phyloP scores from a whole-genome alignment of 2,888 invertebrate species.

The Scaptodrosophila latifasciaeformis region DNA sequence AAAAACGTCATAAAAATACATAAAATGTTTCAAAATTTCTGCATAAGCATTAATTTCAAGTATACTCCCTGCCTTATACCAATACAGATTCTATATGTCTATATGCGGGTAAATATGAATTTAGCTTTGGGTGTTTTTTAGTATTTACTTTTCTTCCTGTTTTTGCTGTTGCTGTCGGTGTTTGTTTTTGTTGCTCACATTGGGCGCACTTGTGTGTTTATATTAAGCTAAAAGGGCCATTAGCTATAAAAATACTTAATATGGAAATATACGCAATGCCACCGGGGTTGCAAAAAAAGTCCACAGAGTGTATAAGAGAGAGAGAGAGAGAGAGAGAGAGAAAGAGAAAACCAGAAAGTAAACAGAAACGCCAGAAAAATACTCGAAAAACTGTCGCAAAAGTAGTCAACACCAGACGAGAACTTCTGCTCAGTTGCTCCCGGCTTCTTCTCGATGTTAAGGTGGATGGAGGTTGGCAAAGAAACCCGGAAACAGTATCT shows the following conservation, averaged over 20 bases:
- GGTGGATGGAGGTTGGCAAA: too few species aligned
- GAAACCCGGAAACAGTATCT: too few species aligned
- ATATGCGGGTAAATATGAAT: background rate
- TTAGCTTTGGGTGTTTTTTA: too few species aligned
- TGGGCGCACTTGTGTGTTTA: conserved; percentile 45
- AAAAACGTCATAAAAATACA: conserved; percentile 62
- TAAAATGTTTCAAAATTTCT: conserved; percentile 58
- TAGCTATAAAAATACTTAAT: conserved; percentile 70
- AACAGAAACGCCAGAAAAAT: background rate
- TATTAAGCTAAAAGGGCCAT: conserved; percentile 65
- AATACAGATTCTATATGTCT: conserved; percentile 10
- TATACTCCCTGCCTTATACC: too few species aligned
- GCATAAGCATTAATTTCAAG: conserved; percentile 12
- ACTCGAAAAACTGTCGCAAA: conserved; percentile 46
- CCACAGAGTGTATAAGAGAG: background rate
- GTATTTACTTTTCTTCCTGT: too few species aligned
- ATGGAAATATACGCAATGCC: conserved; percentile 60
- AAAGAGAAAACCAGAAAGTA: conserved; percentile 21
- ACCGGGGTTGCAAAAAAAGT: conserved; percentile 32
- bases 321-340: conserved; percentile 31
- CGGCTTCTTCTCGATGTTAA: background rate
- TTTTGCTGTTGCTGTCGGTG: conserved; percentile 1
- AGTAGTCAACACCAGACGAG: conserved; percentile 31
- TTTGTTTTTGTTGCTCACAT: conserved; percentile 7
- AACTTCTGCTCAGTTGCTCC: background rate